Conservation (phyloP, 2,888 invertebrate genomes). For the Habroteleia sp. region DNA sequence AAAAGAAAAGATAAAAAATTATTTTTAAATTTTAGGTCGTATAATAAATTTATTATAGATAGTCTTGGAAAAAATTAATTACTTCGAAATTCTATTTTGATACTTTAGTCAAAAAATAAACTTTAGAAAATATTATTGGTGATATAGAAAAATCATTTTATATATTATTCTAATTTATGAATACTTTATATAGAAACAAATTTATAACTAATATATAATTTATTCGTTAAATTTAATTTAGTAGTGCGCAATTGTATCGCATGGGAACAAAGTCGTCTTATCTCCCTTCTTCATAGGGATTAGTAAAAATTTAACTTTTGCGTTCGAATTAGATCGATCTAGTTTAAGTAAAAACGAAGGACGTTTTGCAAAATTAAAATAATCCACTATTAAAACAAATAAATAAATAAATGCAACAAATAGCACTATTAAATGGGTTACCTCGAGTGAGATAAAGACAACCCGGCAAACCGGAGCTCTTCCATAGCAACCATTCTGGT, state of each 20-base stretch:
- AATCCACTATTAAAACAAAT: constrained; percentile 32
- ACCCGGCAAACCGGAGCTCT: constrained; percentile 76
- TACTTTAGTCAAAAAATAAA: constrained; percentile 49
- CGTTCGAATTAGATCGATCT: constrained; percentile 3
- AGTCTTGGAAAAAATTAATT: constrained; percentile 21
- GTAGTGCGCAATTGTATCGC: constrained; percentile 13
- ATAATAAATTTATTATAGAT: constrained; percentile 41
- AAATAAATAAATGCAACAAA: no score
- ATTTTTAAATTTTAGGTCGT: constrained; percentile 33
- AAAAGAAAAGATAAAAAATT: constrained; percentile 20
- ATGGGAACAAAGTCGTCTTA: constrained; percentile 39
- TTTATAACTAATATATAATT: constrained; percentile 55
- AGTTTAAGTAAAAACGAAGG: constrained; percentile 2
- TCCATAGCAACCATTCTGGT: constrained; percentile 82
- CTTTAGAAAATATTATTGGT: constrained; percentile 41
- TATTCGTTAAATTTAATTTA: constrained; percentile 52
- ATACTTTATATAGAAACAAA: constrained; percentile 53
- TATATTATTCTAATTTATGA: constrained; percentile 50
- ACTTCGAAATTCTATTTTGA: constrained; percentile 50
- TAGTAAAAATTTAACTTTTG: constrained; percentile 19
- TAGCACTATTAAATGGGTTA: constrained; percentile 67
- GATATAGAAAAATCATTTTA: constrained; percentile 47
- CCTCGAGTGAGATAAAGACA: constrained; percentile 75
- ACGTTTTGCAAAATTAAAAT: constrained; percentile 7
- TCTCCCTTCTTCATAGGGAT: constrained; percentile 36